Base-by-base conservation (phyloP, 2,113 vertebrate species). In the Corythornis madagascariensis region DNA sequence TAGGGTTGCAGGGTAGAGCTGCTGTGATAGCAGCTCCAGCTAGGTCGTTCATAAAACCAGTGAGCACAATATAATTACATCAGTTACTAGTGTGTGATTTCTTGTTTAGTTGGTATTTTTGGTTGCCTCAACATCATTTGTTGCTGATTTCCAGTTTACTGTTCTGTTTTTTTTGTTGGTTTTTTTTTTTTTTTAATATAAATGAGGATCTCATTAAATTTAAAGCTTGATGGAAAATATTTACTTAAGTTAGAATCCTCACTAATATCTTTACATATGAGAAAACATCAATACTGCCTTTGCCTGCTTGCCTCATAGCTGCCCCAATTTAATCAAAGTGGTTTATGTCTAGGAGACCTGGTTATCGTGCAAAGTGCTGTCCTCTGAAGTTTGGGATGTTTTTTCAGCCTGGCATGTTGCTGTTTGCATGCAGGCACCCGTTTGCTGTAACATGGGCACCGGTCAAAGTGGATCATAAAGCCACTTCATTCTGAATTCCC, bases 181-280 rank as follows among this genome's bases (percentile, higher is more conserved):
- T 59, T 56, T 52, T 26, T 14, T 55, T 53, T n/a, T n/a, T 56
- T 57, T 48, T 60, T 45, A 91, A 93, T 91, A 84, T 66, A 93
- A 94, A 97, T 94, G 88, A 97, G 82, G 55, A 86, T 94, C 92
- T 96, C 95, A 95, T 97, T 97, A 97, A 96, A 89, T 94, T 77
- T 95, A 96, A 97, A 96, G 59, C 91, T 93, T 38, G 38, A 38
- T 91, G 45, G 31, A 89, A 93, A 95, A 83, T 91, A 90, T 95
- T 96, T 96, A 88, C 90, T 74, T 55, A 94, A 96, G 55, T 93
- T 91, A 86, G 70, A 95, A 86, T 91, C 79, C 95, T 93, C 79
- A 35, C 76, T 95, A 88, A 64, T 95, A 73, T 90, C 69, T 95
- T 95, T 91, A 94, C 86, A 73, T 94, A 67, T 38, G 80, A 86